Evolutionary conservation across 1,140 invertebrate genomes (phyloP).

Genomic region (Latrodectus geometricus): DNA sequence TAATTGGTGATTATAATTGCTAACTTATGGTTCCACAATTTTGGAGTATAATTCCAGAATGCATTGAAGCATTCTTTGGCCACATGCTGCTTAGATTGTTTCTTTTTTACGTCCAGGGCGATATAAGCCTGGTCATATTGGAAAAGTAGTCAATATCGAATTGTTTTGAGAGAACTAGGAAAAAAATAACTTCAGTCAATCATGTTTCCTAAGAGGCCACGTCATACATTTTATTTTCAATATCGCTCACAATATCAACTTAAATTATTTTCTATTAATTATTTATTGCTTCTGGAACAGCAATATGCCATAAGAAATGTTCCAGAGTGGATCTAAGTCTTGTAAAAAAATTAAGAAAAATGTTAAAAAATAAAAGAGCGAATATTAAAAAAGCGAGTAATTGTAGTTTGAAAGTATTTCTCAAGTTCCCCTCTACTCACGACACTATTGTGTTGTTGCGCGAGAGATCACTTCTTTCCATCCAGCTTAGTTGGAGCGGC

Average conservation of each 20-base stretch:
- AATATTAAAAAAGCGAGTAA: too few relatives aligned
- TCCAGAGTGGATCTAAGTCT: neutral
- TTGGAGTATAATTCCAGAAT: neutral
- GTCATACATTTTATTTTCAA: neutral
- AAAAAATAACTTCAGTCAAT: neutral
- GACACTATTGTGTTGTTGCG: neutral
- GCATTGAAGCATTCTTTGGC: neutral
- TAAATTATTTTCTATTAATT: neutral
- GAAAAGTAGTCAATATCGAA: neutral
- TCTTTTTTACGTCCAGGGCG: slow-evolving; percentile 15
- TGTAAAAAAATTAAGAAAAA: neutral
- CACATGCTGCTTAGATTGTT: slow-evolving; percentile 13
- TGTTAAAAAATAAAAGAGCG: too few relatives aligned
- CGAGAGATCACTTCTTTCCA: neutral
- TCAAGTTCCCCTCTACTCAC: neutral
- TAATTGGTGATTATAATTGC: neutral
- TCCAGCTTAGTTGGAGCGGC: neutral
- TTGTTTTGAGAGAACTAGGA: neutral
- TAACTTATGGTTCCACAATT: slow-evolving; percentile 24
- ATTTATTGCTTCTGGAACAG: neutral
- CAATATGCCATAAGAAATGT: neutral
- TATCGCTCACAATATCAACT: neutral
- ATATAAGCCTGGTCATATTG: slow-evolving; percentile 5
- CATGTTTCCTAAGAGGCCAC: neutral
- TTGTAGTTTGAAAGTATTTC: neutral